Evolutionary conservation across 2,797 vertebrate species (phyloP).

Genomic region (Choloepus didactylus): DNA sequence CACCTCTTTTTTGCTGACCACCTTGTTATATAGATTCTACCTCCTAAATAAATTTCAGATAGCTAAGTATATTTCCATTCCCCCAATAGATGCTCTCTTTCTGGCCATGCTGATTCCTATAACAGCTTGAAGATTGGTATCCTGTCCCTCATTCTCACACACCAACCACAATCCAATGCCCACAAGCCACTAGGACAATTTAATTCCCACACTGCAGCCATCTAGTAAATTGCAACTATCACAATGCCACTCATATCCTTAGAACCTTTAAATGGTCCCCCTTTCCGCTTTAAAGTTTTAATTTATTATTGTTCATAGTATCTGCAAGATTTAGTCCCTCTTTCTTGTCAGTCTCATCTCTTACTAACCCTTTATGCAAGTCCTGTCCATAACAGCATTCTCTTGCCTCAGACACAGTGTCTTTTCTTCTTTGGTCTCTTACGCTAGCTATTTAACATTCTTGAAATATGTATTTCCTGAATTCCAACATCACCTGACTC

Average conservation of each 20-base stretch:
- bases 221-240: not conserved
- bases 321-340: not conserved
- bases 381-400: not conserved
- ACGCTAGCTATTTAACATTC: not conserved
- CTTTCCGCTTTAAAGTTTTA: not conserved
- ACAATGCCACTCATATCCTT: not conserved
- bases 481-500: not conserved
- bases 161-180: not conserved
- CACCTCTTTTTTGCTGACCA: not conserved
- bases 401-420: not conserved
- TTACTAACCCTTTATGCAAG: not conserved
- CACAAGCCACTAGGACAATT: not conserved
- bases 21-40: not conserved
- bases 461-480: not conserved
- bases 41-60: not conserved
- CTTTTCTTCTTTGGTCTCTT: not conserved
- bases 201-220: not conserved
- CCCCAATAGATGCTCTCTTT: not conserved
- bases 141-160: not conserved
- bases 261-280: not conserved
- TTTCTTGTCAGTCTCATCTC: not conserved
- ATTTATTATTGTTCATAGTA: not conserved
- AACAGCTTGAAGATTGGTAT: not conserved
- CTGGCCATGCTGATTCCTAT: not conserved
- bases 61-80: not conserved